A percentile compares a stretch with the other conserved stretches of the same genome.
Evolutionary conservation across 2,797 vertebrate genomes (phyloP).

Genomic region (Malacoraja senta): DNA sequence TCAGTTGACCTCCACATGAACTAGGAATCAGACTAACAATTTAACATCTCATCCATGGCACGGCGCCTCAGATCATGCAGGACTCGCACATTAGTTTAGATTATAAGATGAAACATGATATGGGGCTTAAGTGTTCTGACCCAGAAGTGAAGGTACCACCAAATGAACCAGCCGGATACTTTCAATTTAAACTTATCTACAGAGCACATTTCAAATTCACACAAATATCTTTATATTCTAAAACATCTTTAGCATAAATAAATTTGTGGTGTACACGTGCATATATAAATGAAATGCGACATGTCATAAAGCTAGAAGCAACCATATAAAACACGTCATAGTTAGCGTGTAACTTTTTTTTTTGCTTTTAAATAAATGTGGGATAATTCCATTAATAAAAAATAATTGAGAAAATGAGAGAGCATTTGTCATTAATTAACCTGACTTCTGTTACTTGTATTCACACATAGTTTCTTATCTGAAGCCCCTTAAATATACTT

Average conservation of each 20-base stretch:
- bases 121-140: not conserved
- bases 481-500: constrained; percentile 48
- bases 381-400: not conserved
- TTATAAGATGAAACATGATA: not conserved
- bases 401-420: constrained; percentile 41
- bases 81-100: not conserved
- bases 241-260: not conserved
- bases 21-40: not conserved
- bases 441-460: constrained; percentile 42
- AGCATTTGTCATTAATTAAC: constrained; percentile 43
- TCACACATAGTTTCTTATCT: constrained; percentile 39
- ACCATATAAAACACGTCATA: not conserved
- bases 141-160: not conserved
- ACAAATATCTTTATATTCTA: not conserved
- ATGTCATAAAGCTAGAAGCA: not conserved
- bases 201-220: no score
- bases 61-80: not conserved
- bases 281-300: not conserved
- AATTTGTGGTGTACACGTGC: not conserved
- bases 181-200: no score
- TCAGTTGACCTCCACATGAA: not conserved
- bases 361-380: not conserved
- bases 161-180: not conserved
- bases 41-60: not conserved
- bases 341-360: not conserved